Percentiles rank a stretch among this genome's conserved stretches.
These are phyloP conservation scores for Orientallactaga bullata DNA, from an alignment of 2,113 vertebrate species.

Conservation along the genomic window DNA sequence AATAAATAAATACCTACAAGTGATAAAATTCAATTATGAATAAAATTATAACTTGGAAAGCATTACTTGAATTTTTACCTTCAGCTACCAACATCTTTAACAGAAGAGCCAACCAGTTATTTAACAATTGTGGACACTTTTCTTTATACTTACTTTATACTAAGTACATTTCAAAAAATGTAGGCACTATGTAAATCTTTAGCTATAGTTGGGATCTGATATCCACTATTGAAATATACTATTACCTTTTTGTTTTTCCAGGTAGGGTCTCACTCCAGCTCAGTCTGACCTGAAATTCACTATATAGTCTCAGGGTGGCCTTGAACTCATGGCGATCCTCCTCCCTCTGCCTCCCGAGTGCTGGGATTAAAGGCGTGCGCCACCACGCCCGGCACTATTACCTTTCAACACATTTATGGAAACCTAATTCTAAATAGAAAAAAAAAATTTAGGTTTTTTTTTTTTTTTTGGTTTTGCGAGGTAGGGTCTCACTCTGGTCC, in stretches of 20 bases:
- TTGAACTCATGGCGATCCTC: too few species aligned
- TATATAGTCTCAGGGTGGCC: too few species aligned
- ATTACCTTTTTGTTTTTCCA: not conserved
- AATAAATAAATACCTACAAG: constrained; percentile 15
- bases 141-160: constrained; percentile 34
- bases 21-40: constrained; percentile 15
- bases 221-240: not conserved
- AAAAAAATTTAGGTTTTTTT: constrained; percentile 23
- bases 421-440: constrained; percentile 24
- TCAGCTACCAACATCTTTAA: not conserved
- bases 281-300: too few species aligned
- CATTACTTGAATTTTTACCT: not conserved
- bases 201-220: constrained; percentile 14
- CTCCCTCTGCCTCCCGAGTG: too few species aligned
- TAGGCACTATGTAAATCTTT: not conserved
- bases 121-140: not conserved
- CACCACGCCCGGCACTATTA: too few species aligned
- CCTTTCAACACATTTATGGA: constrained; percentile 52
- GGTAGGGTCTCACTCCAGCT: too few species aligned
- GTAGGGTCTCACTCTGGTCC: too few species aligned
- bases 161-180: constrained; percentile 26
- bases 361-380: too few species aligned
- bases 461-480: too few species aligned
- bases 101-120: not conserved
- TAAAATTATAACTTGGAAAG: constrained; percentile 36